Evolutionary conservation across 1,140 invertebrate genomes (phyloP).

Genomic region (Drosophila bifasciata): DNA sequence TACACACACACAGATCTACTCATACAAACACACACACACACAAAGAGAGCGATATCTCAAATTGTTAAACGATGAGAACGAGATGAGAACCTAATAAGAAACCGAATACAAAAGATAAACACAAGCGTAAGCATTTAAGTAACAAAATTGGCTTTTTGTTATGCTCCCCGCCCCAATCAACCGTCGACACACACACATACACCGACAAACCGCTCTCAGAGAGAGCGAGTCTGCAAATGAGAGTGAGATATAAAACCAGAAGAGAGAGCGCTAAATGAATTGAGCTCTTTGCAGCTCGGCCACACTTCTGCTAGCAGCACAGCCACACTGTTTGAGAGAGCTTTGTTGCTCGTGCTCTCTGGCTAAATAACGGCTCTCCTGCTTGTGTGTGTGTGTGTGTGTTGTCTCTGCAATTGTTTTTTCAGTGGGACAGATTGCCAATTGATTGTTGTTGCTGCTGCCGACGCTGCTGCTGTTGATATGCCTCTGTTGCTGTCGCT

Average conservation of each 20-base stretch:
- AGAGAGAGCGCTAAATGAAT: background rate
- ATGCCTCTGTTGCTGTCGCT: constrained; percentile 17
- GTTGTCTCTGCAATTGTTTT: constrained; percentile 74
- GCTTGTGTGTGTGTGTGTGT: constrained; percentile 37
- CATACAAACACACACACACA: constrained; percentile 37
- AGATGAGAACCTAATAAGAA: constrained; percentile 84
- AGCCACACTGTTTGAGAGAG: constrained; percentile 61
- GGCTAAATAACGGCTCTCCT: constrained; percentile 59
- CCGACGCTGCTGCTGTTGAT: constrained; percentile 19
- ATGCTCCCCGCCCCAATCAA: constrained; percentile 45
- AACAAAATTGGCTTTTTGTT: constrained; percentile 84
- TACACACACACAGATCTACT: constrained; percentile 14
- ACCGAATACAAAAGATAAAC: constrained; percentile 84
- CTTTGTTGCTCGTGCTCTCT: background rate
- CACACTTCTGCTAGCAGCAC: constrained; percentile 57
- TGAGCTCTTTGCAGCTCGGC: constrained; percentile 39
- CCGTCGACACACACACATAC: too few relatives aligned
- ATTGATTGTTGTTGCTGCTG: constrained; percentile 75
- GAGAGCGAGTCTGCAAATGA: constrained; percentile 9
- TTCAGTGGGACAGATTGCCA: constrained; percentile 81
- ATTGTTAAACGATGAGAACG: constrained; percentile 83
- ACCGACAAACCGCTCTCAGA: constrained; percentile 14
- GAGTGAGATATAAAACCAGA: constrained; percentile 4
- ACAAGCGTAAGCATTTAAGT: constrained; percentile 84
- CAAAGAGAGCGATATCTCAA: constrained; percentile 72